These are phyloP conservation scores for Epsilonema sp. DNA, from an alignment of 2,888 invertebrate species.

Conservation along the genomic window DNA sequence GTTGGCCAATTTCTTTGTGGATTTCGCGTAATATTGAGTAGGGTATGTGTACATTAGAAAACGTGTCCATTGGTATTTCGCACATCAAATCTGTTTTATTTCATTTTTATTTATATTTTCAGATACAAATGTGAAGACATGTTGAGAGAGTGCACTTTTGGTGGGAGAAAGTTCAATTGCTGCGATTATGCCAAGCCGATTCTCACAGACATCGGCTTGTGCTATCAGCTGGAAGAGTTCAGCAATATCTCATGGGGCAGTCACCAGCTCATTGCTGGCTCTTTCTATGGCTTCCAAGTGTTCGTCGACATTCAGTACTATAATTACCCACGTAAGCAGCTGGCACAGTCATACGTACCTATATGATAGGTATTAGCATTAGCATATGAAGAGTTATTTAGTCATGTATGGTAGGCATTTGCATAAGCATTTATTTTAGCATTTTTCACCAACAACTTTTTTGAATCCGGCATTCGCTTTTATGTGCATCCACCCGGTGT, in stretches of 20 bases:
- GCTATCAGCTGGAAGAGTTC: conserved; percentile 18
- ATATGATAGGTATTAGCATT: too few species aligned
- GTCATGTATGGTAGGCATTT: too few species aligned
- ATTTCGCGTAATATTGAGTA: not conserved
- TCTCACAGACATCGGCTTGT: conserved; percentile 21
- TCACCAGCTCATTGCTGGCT: conserved; percentile 11
- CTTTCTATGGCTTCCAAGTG: not conserved
- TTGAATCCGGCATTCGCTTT: not conserved
- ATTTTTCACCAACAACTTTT: not conserved
- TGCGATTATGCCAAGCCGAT: conserved; percentile 19
- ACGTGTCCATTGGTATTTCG: too few species aligned
- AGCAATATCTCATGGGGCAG: too few species aligned
- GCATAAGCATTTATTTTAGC: not conserved
- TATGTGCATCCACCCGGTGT: not conserved
- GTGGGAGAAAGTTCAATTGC: conserved; percentile 13
- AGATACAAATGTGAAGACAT: not conserved
- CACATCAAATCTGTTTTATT: too few species aligned
- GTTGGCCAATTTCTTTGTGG: not conserved
- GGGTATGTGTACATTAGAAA: too few species aligned
- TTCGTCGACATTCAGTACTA: not conserved
- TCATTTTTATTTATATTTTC: too few species aligned
- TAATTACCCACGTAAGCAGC: not conserved
- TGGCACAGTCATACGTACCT: too few species aligned
- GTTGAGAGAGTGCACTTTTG: not conserved
- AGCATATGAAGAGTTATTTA: too few species aligned